Conservation (phyloP, 2,888 invertebrate genomes). For the Kuschelorhynchus macadamiae region DNA sequence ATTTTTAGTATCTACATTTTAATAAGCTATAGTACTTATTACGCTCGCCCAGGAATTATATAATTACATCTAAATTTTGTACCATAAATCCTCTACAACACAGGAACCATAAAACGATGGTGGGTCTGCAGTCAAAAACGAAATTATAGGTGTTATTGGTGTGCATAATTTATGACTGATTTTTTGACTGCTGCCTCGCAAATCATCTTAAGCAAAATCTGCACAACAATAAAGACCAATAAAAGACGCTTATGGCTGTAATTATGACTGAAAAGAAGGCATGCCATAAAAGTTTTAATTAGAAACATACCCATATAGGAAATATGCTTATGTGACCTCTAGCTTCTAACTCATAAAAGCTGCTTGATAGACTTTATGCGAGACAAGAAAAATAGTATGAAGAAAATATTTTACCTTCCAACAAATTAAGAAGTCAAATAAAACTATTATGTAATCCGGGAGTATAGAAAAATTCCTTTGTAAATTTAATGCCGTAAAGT, state of each 20-base stretch:
- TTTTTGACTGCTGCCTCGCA: constrained; percentile 40
- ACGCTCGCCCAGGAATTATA: no score
- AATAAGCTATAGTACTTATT: no score
- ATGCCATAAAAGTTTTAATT: constrained; percentile 40
- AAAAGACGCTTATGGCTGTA: constrained; percentile 39
- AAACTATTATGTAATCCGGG: no score
- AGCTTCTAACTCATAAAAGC: constrained; percentile 12
- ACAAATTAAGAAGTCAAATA: no score
- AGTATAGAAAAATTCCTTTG: no score
- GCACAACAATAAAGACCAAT: constrained; percentile 41
- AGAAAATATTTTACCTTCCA: no score
- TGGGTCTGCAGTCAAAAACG: constrained; percentile 9
- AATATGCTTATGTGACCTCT: constrained; percentile 4
- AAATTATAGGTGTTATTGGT: background rate
- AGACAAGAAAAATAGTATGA: no score
- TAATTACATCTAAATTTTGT: no score
- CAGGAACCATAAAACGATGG: constrained; percentile 11
- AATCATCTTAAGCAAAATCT: constrained; percentile 38
- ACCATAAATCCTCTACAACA: background rate
- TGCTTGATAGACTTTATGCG: no score
- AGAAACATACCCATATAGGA: constrained; percentile 21
- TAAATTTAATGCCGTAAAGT: no score
- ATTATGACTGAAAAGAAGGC: constrained; percentile 26
- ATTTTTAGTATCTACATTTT: no score
- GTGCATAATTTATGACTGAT: constrained; percentile 33